Conservation (phyloP, 2,888 invertebrate genomes). For the Cheilosia urbana region DNA sequence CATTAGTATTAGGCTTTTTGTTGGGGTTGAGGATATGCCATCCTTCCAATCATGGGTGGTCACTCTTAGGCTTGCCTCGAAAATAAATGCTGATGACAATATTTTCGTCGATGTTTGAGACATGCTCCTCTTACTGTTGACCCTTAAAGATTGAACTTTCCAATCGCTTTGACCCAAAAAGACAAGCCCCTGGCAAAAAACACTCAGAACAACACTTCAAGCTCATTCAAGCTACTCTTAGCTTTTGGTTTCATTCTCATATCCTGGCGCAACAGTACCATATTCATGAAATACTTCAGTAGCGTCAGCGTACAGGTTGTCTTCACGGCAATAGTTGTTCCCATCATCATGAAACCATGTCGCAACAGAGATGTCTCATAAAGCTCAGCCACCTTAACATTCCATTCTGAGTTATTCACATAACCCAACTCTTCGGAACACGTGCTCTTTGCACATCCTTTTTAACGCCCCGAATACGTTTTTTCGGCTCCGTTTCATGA, state of each 20-base stretch:
- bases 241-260: conserved; percentile 96
- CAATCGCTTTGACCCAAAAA: too few species aligned
- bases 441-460: conserved; percentile 91
- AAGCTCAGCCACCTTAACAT: conserved; percentile 92
- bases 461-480: conserved; percentile 88
- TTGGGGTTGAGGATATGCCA: conserved; percentile 95
- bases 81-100: background rate
- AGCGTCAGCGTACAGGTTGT: conserved; percentile 91
- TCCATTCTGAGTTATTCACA: conserved; percentile 93
- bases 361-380: conserved; percentile 94
- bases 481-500: conserved; percentile 86
- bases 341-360: conserved; percentile 95
- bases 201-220: too few species aligned
- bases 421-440: conserved; percentile 87
- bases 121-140: too few species aligned
- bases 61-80: conserved; percentile 92
- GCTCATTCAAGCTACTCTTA: background rate
- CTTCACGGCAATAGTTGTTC: conserved; percentile 93
- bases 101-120: too few species aligned
- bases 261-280: conserved; percentile 91
- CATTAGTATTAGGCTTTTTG: conserved; percentile 88
- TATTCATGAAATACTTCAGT: conserved; percentile 91
- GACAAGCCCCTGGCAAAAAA: too few species aligned
- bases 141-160: too few species aligned
- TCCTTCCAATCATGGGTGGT: conserved; percentile 98